Evolutionary conservation across 2,888 invertebrate genomes (phyloP).

Genomic region (Barypeithes pellucidus): DNA sequence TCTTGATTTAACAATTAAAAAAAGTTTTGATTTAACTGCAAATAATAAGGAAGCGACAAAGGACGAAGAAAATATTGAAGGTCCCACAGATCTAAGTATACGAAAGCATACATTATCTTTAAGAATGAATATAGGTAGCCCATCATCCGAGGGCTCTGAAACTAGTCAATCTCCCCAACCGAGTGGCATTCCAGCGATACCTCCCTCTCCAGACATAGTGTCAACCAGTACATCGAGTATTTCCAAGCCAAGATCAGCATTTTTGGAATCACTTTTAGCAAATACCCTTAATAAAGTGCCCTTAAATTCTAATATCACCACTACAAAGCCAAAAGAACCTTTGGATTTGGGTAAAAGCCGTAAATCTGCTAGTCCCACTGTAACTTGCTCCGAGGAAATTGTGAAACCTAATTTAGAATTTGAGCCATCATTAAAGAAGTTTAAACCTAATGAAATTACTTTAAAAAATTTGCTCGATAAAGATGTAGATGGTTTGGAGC

Average conservation of each 20-base stretch:
- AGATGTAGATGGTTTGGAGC: conserved; percentile 65
- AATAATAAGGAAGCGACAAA: background rate
- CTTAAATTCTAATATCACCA: conserved; percentile 74
- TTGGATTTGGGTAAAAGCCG: conserved; percentile 80
- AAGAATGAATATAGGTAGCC: conserved; percentile 70
- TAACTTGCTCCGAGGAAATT: conserved; percentile 83
- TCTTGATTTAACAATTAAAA: conserved; percentile 63
- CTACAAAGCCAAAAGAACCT: conserved; percentile 76
- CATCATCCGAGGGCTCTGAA: conserved; percentile 81
- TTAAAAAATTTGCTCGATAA: conserved; percentile 73
- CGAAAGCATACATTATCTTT: conserved; percentile 71
- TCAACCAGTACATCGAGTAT: conserved; percentile 66
- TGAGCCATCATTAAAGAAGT: conserved; percentile 72
- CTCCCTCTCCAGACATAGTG: conserved; percentile 80
- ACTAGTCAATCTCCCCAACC: conserved; percentile 83
- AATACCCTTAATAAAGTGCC: conserved; percentile 76
- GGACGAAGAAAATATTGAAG: conserved; percentile 58
- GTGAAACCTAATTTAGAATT: conserved; percentile 70
- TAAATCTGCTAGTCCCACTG: conserved; percentile 81
- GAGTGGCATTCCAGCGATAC: conserved; percentile 81
- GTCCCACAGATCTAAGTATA: conserved; percentile 76
- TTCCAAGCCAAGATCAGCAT: conserved; percentile 71
- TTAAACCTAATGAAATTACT: conserved; percentile 71
- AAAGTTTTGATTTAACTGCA: conserved; percentile 16
- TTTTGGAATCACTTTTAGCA: conserved; percentile 78